A percentile compares a stretch with the other conserved stretches of the same genome.
These are phyloP conservation scores for Listronotus bonariensis DNA, from an alignment of 1,140 invertebrate genomes.

Conservation along the genomic window DNA sequence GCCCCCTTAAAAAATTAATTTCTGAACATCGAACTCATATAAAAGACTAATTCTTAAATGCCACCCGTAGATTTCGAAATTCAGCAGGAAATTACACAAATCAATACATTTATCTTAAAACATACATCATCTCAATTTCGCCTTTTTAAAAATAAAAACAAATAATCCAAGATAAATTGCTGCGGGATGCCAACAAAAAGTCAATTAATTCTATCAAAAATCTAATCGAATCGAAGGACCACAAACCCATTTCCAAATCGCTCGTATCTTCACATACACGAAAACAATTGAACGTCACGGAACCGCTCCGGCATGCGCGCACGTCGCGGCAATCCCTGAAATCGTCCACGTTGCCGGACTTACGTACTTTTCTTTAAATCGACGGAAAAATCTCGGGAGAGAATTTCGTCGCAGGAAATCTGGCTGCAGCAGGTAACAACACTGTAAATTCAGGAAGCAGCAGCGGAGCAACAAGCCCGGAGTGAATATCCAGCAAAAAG, in stretches of 20 bases:
- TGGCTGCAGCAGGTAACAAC: constrained; percentile 19
- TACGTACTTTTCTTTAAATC: neutral
- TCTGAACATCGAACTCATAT: too few species aligned
- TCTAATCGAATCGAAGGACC: constrained; percentile 5
- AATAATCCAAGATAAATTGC: neutral
- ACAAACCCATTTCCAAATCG: constrained; percentile 18
- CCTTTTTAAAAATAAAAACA: neutral
- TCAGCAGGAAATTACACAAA: too few species aligned
- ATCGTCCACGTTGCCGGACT: constrained; percentile 8
- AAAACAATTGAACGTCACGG: constrained; percentile 33
- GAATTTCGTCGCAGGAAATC: neutral
- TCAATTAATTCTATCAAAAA: constrained; percentile 8
- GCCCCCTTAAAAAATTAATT: too few species aligned
- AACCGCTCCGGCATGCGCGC: constrained; percentile 29
- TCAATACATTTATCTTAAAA: too few species aligned
- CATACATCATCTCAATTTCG: too few species aligned
- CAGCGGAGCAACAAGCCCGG: constrained; percentile 32
- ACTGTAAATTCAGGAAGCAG: constrained; percentile 30
- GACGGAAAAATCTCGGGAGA: neutral
- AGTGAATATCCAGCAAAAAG: constrained; percentile 30
- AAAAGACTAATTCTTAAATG: too few species aligned
- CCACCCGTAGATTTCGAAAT: too few species aligned
- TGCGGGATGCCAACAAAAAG: neutral
- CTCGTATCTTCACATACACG: constrained; percentile 1
- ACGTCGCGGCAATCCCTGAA: constrained; percentile 28